These are phyloP conservation scores for Rhagophthalmus giganteus DNA, from an alignment of 2,888 invertebrate species.

Conservation along the genomic window DNA sequence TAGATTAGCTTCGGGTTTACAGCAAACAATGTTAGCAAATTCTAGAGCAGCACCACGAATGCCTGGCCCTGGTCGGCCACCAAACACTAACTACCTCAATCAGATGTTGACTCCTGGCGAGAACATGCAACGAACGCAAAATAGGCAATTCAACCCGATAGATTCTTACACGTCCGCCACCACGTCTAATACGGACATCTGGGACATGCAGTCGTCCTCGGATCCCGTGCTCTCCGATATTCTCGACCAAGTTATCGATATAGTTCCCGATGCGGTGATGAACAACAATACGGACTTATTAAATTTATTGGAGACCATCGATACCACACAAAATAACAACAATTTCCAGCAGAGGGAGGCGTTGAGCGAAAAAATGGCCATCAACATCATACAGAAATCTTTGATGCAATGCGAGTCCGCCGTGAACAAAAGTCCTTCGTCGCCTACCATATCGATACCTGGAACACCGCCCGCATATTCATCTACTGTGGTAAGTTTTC, in stretches of 20 bases:
- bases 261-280: conserved; percentile 68
- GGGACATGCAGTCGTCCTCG: conserved; percentile 57
- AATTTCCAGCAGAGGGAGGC: conserved; percentile 45
- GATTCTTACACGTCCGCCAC: conserved; percentile 35
- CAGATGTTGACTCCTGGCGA: conserved; percentile 50
- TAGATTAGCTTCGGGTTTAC: conserved; percentile 32
- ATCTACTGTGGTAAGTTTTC: conserved; percentile 46
- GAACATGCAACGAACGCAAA: conserved; percentile 43
- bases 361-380: conserved; percentile 76
- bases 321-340: conserved; percentile 39
- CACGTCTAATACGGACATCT: conserved; percentile 47
- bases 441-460: conserved; percentile 58
- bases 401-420: conserved; percentile 82
- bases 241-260: conserved; percentile 82
- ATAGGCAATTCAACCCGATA: conserved; percentile 35
- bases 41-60: conserved; percentile 35
- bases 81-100: conserved; percentile 52
- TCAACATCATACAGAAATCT: conserved; percentile 87
- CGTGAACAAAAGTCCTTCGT: conserved; percentile 65
- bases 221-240: conserved; percentile 81
- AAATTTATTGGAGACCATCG: conserved; percentile 56
- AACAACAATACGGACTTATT: conserved; percentile 46
- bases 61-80: conserved; percentile 45
- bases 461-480: conserved; percentile 67
- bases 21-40: conserved; percentile 30